These are phyloP conservation scores for Sebastes minor DNA, from an alignment of 2,797 vertebrate species.

Conservation along the genomic window DNA sequence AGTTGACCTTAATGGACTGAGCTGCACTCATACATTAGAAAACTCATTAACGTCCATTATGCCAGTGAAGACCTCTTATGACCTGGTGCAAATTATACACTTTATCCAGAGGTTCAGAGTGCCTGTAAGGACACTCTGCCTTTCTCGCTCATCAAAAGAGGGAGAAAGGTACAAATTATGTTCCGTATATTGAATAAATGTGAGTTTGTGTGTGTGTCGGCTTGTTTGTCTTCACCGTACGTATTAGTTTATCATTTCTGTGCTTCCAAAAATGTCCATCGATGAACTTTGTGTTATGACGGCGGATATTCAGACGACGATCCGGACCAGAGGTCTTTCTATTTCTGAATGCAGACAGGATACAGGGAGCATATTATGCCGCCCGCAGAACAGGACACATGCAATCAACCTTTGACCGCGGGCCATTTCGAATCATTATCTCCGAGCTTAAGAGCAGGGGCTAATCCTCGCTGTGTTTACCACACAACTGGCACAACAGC, in stretches of 20 bases:
- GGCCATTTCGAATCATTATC: slow-evolving; percentile 71
- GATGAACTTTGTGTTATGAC: slow-evolving; percentile 12
- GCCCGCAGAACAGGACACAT: slow-evolving; percentile 48
- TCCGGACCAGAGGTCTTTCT: slow-evolving; percentile 35
- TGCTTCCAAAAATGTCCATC: slow-evolving; percentile 5
- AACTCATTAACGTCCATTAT: slow-evolving; percentile 30
- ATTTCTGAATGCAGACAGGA: slow-evolving; percentile 49
- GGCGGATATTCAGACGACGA: slow-evolving; percentile 4
- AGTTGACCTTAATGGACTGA: slow-evolving; percentile 16
- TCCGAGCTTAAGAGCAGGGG: slow-evolving; percentile 56
- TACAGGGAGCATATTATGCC: slow-evolving; percentile 35
- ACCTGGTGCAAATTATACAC: slow-evolving; percentile 38
- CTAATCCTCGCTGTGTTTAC: slow-evolving; percentile 76
- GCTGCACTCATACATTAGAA: slow-evolving; percentile 1
- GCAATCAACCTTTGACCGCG: slow-evolving; percentile 59
- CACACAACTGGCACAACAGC: slow-evolving; percentile 73
- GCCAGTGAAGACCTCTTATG: slow-evolving; percentile 12
- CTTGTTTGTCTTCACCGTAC: neutral
- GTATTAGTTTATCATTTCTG: slow-evolving; percentile 15
- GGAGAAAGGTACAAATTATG: neutral
- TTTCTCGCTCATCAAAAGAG: neutral
- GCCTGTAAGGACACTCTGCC: neutral
- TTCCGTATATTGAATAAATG: neutral
- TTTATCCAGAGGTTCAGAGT: slow-evolving; percentile 16
- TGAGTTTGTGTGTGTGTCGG: neutral